A percentile compares a stretch with the other conserved stretches of the same genome.
Evolutionary conservation across 2,113 vertebrate species (phyloP).

Genomic region (Bathybates hornii): DNA sequence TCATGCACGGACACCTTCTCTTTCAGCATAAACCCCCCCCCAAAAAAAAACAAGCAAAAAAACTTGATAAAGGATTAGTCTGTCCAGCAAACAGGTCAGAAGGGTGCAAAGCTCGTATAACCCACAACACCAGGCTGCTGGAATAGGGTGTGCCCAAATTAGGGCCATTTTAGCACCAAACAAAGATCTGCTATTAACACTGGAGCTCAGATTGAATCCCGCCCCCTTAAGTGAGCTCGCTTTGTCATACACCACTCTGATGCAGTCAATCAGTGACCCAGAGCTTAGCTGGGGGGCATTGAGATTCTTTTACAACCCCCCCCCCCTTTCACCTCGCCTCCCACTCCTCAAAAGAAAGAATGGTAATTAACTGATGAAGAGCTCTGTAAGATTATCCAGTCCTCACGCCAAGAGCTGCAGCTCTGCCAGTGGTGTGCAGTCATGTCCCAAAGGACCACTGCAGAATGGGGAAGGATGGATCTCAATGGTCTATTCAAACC

Average conservation of each 20-base stretch:
- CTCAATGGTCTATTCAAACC: slow-evolving; percentile 59
- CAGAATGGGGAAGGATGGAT: slow-evolving; percentile 49
- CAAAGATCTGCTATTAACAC: slow-evolving; percentile 26
- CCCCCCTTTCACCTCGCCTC: slow-evolving; percentile 44
- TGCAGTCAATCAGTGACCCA: slow-evolving; percentile 68
- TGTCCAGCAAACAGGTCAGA: background rate
- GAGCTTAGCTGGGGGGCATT: slow-evolving; percentile 62
- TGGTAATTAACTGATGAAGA: slow-evolving; percentile 73
- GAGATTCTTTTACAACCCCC: slow-evolving; percentile 56
- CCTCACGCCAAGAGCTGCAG: slow-evolving; percentile 30
- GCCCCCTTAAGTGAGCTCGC: slow-evolving; percentile 52
- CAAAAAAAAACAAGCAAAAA: background rate
- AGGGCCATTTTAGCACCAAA: slow-evolving; percentile 17
- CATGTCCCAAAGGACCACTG: slow-evolving; percentile 49
- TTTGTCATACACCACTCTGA: slow-evolving; percentile 53
- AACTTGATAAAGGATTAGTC: background rate
- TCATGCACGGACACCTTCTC: background rate
- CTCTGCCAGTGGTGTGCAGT: slow-evolving; percentile 47
- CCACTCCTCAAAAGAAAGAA: slow-evolving; percentile 57
- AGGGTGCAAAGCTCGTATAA: background rate
- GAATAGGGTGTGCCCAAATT: slow-evolving; percentile 1
- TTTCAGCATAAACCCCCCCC: background rate
- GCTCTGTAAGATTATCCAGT: slow-evolving; percentile 66
- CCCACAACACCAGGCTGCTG: background rate
- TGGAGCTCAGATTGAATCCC: slow-evolving; percentile 11